Evolutionary conservation across 2,113 vertebrate genomes (phyloP), one percentile per base, ranked within the genome.

Genomic region (Collichthys lucidus): DNA sequence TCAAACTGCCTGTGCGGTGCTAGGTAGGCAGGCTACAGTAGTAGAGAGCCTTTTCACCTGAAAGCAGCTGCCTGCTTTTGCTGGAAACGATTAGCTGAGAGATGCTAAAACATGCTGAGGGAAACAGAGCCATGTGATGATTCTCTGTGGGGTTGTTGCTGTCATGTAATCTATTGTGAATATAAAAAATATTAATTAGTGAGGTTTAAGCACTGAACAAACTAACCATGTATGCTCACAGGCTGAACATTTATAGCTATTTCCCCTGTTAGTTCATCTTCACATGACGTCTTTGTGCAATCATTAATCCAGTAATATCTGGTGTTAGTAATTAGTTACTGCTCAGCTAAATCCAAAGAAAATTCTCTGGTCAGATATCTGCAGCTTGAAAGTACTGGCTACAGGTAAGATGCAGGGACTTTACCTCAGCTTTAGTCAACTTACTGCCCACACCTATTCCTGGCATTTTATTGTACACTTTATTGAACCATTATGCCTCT

Each of bases 401-500:
- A n/a, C 47, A 64, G 24, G 63, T 70, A 16, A 31, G 68, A 77
- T 11, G 46, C 29, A 24, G 68, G 29, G 53, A 77, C 77, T 75
- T 57, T 60, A 11, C 68, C 56, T 26, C 24, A 74, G 85, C 70
- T 80, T 76, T 31, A 80, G 69, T 80, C 79, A 82, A 80, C 78
- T 74, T 55, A 74, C 42, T 83, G 70, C 50, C 71, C 65, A 29
- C 46, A 76, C 53, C 57, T 72, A 57, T 69, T 67, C 52, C 47
- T 83, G 47, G 4, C 68, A 53, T 72, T 89, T 88, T 81, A 90
- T 87, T 84, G 79, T 74, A 60, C 82, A 68, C 31, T 90, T 89
- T 86, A 91, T 83, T 76, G 77, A 84, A 72, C 82, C 77, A 84
- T 89, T 86, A 84, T 80, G 76, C 46, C 79, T 86, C 74, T 67